phyloP scores from a whole-genome alignment of 2,888 invertebrate species.

The Magallana nippona region DNA sequence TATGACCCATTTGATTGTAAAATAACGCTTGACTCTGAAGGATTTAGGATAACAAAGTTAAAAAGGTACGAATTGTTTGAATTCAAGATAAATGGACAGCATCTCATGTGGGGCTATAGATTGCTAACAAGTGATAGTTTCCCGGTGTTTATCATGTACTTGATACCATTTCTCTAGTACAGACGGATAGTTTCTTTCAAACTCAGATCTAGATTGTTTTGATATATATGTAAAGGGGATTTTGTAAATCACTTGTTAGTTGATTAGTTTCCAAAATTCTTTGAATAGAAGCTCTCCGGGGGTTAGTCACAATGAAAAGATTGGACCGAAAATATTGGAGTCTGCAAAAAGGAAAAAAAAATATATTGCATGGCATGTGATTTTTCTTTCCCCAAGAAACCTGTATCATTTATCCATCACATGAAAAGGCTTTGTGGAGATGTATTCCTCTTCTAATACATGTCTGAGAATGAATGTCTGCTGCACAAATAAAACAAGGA shows the following conservation, averaged over 20 bases:
- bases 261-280: not conserved
- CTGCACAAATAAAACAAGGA: not conserved
- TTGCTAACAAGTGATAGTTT: too few species aligned
- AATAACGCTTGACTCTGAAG: too few species aligned
- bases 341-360: not conserved
- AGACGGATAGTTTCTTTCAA: not conserved
- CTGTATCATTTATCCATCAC: too few species aligned
- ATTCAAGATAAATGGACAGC: too few species aligned
- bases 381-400: not conserved
- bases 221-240: not conserved
- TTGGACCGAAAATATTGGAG: constrained; percentile 9
- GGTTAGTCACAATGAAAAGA: not conserved
- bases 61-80: too few species aligned
- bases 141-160: not conserved
- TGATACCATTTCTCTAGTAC: not conserved
- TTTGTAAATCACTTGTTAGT: not conserved
- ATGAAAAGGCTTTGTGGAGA: not conserved
- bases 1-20: too few species aligned
- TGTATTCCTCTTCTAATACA: not conserved
- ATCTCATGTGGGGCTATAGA: too few species aligned
- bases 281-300: not conserved
- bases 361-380: constrained; percentile 3
- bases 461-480: not conserved
- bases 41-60: too few species aligned
- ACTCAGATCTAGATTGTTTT: not conserved